Conservation (phyloP, 2,888 invertebrate genomes). For the Stenoptilia bipunctidactyla region DNA sequence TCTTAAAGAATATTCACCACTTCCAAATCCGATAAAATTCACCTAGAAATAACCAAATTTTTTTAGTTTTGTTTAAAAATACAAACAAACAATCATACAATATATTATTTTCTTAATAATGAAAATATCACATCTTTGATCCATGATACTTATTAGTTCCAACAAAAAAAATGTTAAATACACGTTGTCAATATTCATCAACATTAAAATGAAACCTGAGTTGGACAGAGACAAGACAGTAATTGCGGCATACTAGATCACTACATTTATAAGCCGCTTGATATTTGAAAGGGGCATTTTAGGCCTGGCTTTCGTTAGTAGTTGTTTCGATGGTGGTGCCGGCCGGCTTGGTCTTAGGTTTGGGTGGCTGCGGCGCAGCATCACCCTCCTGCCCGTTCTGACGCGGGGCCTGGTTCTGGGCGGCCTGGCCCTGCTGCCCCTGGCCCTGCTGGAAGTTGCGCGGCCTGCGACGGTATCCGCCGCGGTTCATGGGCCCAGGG, state of each 20-base stretch:
- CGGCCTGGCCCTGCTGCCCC: slow-evolving; percentile 20
- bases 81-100: slow-evolving; percentile 27
- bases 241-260: slow-evolving; percentile 45
- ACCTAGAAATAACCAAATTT: neutral
- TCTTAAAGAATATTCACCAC: neutral
- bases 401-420: slow-evolving; percentile 25
- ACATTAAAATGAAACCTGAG: slow-evolving; percentile 44
- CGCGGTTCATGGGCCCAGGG: slow-evolving; percentile 52
- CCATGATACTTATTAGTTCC: slow-evolving; percentile 59
- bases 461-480: slow-evolving; percentile 49
- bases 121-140: slow-evolving; percentile 65
- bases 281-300: slow-evolving; percentile 25
- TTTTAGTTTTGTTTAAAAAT: slow-evolving; percentile 4
- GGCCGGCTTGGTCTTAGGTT: slow-evolving; percentile 38
- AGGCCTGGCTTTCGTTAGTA: slow-evolving; percentile 67
- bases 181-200: slow-evolving; percentile 12
- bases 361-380: slow-evolving; percentile 31
- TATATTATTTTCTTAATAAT: slow-evolving; percentile 41
- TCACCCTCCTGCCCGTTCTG: slow-evolving; percentile 46
- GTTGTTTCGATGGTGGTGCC: slow-evolving; percentile 56
- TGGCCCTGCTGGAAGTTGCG: slow-evolving; percentile 41
- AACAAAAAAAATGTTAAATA: slow-evolving; percentile 16
- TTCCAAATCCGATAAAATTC: neutral
- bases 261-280: slow-evolving; percentile 44
- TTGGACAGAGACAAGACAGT: slow-evolving; percentile 30